These are phyloP conservation scores for Acleris holmiana DNA, from an alignment of 2,888 invertebrate species.

Conservation along the genomic window DNA sequence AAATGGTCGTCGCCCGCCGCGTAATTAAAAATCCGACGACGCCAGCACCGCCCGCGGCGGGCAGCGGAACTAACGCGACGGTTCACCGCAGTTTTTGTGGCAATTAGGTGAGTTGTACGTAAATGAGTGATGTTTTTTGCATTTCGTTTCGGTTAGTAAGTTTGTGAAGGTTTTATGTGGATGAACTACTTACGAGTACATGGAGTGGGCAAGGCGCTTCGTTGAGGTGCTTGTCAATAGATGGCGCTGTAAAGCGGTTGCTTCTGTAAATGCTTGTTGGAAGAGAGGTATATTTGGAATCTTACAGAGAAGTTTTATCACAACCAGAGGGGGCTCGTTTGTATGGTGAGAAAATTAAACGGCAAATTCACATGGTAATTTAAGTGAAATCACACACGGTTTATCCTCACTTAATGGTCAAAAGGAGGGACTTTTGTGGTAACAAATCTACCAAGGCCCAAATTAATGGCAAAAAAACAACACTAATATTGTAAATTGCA, in stretches of 20 bases:
- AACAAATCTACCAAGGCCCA: too few relatives aligned
- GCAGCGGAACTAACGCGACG: constrained; percentile 50
- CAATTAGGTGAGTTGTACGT: constrained; percentile 7
- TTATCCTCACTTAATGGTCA: too few relatives aligned
- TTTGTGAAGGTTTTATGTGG: not conserved
- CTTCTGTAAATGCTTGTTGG: not conserved
- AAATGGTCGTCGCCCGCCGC: constrained; percentile 68
- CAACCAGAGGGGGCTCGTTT: too few relatives aligned
- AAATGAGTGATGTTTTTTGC: not conserved
- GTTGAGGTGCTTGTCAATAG: not conserved
- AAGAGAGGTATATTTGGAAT: not conserved
- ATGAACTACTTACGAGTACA: not conserved
- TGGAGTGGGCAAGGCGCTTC: not conserved
- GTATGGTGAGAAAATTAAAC: too few relatives aligned
- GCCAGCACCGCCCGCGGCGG: constrained; percentile 53
- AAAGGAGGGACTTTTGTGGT: too few relatives aligned
- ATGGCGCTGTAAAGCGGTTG: constrained; percentile 5
- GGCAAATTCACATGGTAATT: too few relatives aligned
- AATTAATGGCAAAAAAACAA: too few relatives aligned
- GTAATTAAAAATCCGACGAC: constrained; percentile 73
- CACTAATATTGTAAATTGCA: too few relatives aligned
- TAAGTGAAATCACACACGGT: too few relatives aligned
- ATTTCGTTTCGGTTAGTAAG: not conserved
- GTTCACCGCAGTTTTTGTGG: constrained; percentile 7
- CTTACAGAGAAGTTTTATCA: too few relatives aligned